Percentiles rank a stretch among this genome's conserved stretches.
Conservation (phyloP, 1,140 invertebrate species). For the Lineus longissimus region DNA sequence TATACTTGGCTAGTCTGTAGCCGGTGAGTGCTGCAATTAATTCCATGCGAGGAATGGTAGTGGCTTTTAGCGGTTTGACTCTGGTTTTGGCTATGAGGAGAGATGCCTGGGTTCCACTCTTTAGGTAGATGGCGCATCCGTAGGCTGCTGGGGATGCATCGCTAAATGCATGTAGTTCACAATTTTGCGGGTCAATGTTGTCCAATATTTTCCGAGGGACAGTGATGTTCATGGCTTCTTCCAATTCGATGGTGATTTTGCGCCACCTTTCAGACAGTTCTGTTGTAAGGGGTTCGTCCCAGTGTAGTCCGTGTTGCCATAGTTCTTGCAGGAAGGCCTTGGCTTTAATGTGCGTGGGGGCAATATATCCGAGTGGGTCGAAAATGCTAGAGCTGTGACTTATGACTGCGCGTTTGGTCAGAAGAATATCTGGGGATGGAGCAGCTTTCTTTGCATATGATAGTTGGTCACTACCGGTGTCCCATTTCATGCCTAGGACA, state of each 20-base stretch:
- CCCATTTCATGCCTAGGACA: background rate
- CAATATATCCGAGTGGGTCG: background rate
- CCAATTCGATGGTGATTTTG: background rate
- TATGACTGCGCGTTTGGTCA: background rate
- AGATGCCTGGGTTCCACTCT: background rate
- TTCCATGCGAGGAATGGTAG: background rate
- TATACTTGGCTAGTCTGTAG: background rate
- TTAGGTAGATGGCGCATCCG: background rate
- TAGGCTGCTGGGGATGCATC: background rate
- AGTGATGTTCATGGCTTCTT: background rate
- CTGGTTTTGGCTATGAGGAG: background rate
- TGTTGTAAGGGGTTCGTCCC: background rate
- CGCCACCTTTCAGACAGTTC: background rate
- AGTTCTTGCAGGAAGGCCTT: background rate
- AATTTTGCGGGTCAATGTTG: background rate
- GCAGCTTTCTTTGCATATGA: background rate
- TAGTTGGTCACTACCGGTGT: background rate
- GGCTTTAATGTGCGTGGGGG: background rate
- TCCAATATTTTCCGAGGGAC: background rate
- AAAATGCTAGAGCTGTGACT: background rate
- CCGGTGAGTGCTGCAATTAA: background rate
- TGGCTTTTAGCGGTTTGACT: background rate
- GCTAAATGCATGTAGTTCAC: constrained; percentile 2
- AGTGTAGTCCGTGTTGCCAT: background rate
- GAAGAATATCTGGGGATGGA: background rate